Evolutionary conservation across 2,888 invertebrate species (phyloP), one percentile per base, ranked within the genome.

Genomic region (Caenorhabditis zanzibari): DNA sequence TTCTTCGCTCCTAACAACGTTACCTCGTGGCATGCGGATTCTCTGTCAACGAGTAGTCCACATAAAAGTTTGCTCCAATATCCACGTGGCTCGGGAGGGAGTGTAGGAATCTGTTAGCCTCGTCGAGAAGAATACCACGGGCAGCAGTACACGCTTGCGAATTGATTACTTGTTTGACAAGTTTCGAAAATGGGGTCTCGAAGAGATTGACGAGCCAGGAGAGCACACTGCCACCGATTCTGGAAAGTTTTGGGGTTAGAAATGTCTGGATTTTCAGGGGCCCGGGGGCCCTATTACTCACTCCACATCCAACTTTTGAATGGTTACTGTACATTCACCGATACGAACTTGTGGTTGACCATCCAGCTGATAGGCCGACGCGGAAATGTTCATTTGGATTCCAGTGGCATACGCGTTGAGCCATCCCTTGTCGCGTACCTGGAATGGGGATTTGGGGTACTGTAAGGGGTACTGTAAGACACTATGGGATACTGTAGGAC

Each of bases 171-270:
- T 86, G 35, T 64, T 84, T 86, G 61, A 91, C 77, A 0, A 88
- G 75, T 10, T 66, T 68, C 24, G 89, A 87, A 19, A 91, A 76
- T 14, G 85, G 85, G 1, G 79, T 66, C 4, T 84, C 74, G 82
- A 90, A 90, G 16, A 91, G 80, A 58, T 91, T 89, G 19, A 90
- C 87, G 10, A 91, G 76, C 90, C 90, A 91, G 3, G 88, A 88
- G 38, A 91, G 75, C 2, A 90, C 86, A 35, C 90, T 88, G 58
- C 90, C 90, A 22, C 90, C 90, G 47, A 89, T 85, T 72, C 86
- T 87, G 64, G 22, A 24, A 24, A n/a, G n/a, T n/a, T n/a, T n/a
- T n/a, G n/a, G n/a, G n/a, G n/a, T n/a, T n/a, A n/a, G 32, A 32
- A 32, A 32, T 32, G 32, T 32, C 32, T 32, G 28, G 28, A 44